Evolutionary conservation across 2,888 invertebrate genomes (phyloP).

Genomic region (Suillia variegata): DNA sequence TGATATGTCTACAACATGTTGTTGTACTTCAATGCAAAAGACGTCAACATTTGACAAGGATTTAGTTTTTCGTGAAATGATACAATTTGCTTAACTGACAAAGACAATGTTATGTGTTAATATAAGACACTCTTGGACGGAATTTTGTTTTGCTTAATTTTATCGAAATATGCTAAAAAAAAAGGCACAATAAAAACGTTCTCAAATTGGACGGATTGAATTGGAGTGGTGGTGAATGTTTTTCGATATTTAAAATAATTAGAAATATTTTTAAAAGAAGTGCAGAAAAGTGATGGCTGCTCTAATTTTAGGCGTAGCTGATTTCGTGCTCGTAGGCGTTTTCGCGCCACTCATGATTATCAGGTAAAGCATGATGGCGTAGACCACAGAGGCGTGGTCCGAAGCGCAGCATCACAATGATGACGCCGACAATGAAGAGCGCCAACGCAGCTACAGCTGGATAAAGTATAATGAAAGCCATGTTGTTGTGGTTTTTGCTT

Average conservation of each 20-base stretch:
- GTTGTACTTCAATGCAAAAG: neutral
- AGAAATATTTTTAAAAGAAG: no score
- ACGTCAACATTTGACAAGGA: constrained; percentile 1
- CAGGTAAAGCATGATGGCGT: constrained; percentile 71
- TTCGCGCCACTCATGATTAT: constrained; percentile 72
- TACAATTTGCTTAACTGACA: neutral
- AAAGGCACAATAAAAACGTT: neutral
- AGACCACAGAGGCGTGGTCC: constrained; percentile 75
- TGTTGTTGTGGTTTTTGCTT: constrained; percentile 57
- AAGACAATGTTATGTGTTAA: no score
- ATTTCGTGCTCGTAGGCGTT: constrained; percentile 59
- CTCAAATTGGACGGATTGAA: no score
- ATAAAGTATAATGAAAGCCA: constrained; percentile 77
- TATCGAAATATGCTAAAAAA: no score
- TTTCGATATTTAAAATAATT: neutral
- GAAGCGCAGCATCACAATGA: constrained; percentile 76
- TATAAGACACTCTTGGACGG: constrained; percentile 18
- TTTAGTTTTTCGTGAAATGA: neutral
- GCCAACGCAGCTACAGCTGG: constrained; percentile 77
- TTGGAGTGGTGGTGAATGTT: neutral
- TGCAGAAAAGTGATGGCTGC: neutral
- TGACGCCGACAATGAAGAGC: constrained; percentile 75
- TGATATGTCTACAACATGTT: neutral
- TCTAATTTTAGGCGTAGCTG: constrained; percentile 55
- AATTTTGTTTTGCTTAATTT: no score